Conservation (phyloP, 2,113 vertebrate species). For the Esox niger region DNA sequence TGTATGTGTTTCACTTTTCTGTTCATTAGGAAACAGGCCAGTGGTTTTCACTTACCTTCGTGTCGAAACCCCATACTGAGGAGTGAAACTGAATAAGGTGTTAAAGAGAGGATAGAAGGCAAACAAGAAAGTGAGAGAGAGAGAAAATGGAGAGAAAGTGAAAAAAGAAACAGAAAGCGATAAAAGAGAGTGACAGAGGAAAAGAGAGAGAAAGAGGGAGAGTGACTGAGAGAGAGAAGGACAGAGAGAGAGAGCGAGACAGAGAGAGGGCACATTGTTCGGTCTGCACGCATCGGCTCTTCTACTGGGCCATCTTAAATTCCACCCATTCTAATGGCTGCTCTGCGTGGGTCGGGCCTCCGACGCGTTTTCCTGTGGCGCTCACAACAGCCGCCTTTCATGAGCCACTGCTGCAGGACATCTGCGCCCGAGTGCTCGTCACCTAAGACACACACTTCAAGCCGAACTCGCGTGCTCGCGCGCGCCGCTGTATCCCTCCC, state of each 20-base stretch:
- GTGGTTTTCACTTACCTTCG: neutral
- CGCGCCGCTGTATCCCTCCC: too few relatives aligned
- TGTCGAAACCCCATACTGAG: neutral
- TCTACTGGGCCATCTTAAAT: constrained; percentile 82
- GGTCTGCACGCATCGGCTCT: constrained; percentile 73
- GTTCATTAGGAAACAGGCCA: neutral
- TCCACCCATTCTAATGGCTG: constrained; percentile 81
- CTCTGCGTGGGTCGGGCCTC: constrained; percentile 85
- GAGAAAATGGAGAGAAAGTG: constrained; percentile 42
- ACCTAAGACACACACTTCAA: constrained; percentile 49
- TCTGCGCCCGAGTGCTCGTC: constrained; percentile 77
- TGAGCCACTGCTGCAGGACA: constrained; percentile 75
- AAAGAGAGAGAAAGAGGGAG: constrained; percentile 51
- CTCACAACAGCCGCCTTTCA: constrained; percentile 90
- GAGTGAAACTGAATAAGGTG: neutral
- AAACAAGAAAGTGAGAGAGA: constrained; percentile 34
- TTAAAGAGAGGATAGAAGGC: constrained; percentile 4
- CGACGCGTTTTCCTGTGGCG: constrained; percentile 83
- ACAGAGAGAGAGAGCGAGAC: constrained; percentile 58
- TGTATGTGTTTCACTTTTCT: neutral
- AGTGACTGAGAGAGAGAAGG: constrained; percentile 63
- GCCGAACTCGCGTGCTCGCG: constrained; percentile 18
- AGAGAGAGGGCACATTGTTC: constrained; percentile 75
- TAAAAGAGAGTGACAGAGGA: constrained; percentile 37
- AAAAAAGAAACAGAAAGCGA: constrained; percentile 49